These are phyloP conservation scores for Microcaecilia unicolor DNA, from an alignment of 2,797 vertebrate genomes.

Conservation along the genomic window DNA sequence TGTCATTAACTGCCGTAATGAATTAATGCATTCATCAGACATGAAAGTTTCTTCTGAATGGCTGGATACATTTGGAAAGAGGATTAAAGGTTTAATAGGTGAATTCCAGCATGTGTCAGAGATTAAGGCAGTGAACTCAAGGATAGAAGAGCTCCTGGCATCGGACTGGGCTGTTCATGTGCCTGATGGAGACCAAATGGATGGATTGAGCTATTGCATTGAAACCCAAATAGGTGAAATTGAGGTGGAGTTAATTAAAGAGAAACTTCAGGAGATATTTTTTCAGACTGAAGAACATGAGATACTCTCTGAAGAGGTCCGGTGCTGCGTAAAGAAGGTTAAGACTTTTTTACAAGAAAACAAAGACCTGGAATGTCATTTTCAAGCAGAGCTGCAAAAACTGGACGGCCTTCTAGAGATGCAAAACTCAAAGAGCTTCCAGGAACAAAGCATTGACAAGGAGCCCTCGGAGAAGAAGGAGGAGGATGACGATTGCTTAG, in stretches of 20 bases:
- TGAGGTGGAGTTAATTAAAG: conserved; percentile 58
- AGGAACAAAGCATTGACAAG: neutral
- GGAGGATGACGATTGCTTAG: no score
- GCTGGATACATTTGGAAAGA: conserved; percentile 43
- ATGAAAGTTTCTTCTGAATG: conserved; percentile 47
- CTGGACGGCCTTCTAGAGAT: conserved; percentile 14
- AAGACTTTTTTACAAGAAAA: conserved; percentile 30
- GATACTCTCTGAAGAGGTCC: conserved; percentile 25
- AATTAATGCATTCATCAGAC: conserved; percentile 65
- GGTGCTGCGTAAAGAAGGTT: conserved; percentile 6
- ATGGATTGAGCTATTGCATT: conserved; percentile 21
- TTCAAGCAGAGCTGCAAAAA: conserved; percentile 22
- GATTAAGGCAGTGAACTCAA: conserved; percentile 19
- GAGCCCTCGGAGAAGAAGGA: no score
- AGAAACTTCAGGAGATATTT: conserved; percentile 53
- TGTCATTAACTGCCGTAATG: conserved; percentile 57
- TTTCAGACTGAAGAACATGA: conserved; percentile 31
- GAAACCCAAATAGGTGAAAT: conserved; percentile 40
- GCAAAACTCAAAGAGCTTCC: neutral
- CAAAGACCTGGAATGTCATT: conserved; percentile 27
- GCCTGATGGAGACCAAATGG: conserved; percentile 36
- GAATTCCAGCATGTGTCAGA: conserved; percentile 43
- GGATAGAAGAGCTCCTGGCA: conserved; percentile 55
- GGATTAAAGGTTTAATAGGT: conserved; percentile 36
- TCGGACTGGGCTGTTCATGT: conserved; percentile 50